Base-by-base conservation (phyloP, 2,797 vertebrate genomes). In the Intellagama lesueurii region DNA sequence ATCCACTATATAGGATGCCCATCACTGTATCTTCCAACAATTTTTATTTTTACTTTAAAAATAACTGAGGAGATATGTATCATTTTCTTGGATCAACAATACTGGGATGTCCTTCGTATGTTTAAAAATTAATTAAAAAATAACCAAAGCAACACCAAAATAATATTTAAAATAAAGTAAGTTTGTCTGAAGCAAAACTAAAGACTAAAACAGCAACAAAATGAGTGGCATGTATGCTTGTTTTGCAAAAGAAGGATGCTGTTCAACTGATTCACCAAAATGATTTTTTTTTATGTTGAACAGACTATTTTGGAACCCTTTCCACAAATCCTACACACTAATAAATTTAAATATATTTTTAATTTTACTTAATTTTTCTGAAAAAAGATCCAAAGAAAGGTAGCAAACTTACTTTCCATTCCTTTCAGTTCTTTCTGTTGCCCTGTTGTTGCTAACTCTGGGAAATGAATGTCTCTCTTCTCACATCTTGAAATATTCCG, bases 391-490 rank as follows among this genome's bases (percentile, higher is more conserved):
- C 69, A n/a, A 28, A 78, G 26, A 47, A 22, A 70, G 52, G 24
- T 78, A 32, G 56, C 7, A 83, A 81, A 89, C 88, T 17, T 94
- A 93, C 94, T 95, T 95, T 96, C 92, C 77, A 93, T 91, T 92
- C 93, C 92, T 95, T 95, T 94, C 75, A 94, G 88, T 94, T 91
- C 97, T 96, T 97, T 95, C 93, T 97, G 93, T 91, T 97, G 97
- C 90, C 87, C 2, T 44, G 52, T 92, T 88, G 93, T 88, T 77
- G 92, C 88, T 93, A 97, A 77, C 94, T 90, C 96, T 92, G 95
- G 95, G 68, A 97, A 96, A 79, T 94, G 94, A 72, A 95, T 93
- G 64, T 96, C 95, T 86, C 92, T 94, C 85, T 90, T 95, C 78
- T 95, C 92, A 49, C 93, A 85, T 91, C 93, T 96, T 69, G 88